Evolutionary conservation across 2,888 invertebrate genomes (phyloP), one percentile per base, ranked within the genome.

Genomic region (Eumacrocentrus americanus): DNA sequence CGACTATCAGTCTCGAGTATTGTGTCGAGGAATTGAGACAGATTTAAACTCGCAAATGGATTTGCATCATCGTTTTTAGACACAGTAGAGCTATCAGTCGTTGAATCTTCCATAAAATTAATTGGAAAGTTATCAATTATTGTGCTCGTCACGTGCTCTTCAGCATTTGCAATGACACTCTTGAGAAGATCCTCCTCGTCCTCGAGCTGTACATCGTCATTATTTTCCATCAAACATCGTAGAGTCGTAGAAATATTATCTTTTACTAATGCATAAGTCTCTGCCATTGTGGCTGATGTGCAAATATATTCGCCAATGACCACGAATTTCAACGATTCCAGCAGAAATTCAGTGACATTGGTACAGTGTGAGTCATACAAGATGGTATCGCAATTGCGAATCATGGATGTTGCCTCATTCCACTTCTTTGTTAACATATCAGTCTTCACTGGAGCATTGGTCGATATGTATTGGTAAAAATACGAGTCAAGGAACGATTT

Each of bases 271-370:
- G 55, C 42, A 61, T 66, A 60, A 35, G 65, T 58, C 25, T 64
- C 61, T 1, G 68, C 62, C n/a, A 69, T 60, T 51, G 58, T 58
- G 12, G 57, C 57, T 18, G 64, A 53, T 14, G 62, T 62, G 38
- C 66, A 67, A 9, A 67, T 59, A 46, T 69, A 64, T 54, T 66
- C 61, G 37, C 62, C 65, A 48, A 71, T 25, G 3, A 60, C 35
- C 20, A 57, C 63, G 35, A 73, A 57, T 60, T 67, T 70, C 7
- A 65, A 29, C 4, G 72, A 70, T 50, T 69, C 60, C 20, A 70
- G 56, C 29, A 74, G 58, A 60, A 75, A 72, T 1, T 64, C 61
- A 2, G 64, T 37, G 37, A 74, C 66, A 64, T 70, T 72, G 68
- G 53, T 16, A 14, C 40, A 29, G 20, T 29, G 2, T 1, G 37